Conservation (phyloP, 2,888 invertebrate genomes). For the Phyto melanocephala region DNA sequence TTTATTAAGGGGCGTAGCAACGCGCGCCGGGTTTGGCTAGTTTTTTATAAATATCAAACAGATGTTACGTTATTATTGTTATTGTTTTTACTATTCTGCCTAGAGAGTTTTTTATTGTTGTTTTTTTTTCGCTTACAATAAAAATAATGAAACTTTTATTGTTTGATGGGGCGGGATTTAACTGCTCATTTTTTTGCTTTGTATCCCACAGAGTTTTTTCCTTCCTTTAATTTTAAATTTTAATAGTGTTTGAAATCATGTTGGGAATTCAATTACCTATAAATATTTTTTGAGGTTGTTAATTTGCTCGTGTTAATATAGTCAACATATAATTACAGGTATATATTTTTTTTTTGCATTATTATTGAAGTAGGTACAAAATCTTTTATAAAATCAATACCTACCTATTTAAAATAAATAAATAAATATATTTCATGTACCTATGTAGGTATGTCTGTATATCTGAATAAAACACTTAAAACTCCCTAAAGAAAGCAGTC, state of each 20-base stretch:
- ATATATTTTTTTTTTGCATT: neutral
- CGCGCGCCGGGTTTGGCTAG: too few relatives aligned
- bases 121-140: slow-evolving; percentile 7
- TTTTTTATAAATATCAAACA: neutral
- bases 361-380: neutral
- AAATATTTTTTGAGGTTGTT: neutral
- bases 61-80: slow-evolving; percentile 1
- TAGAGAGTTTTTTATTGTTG: neutral
- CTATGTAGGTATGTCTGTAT: too few relatives aligned
- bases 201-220: neutral
- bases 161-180: slow-evolving; percentile 65
- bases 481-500: too few relatives aligned
- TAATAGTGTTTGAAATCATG: slow-evolving; percentile 9
- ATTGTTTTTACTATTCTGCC: neutral
- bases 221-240: neutral
- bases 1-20: too few relatives aligned
- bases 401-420: too few relatives aligned
- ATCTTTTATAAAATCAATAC: neutral
- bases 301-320: slow-evolving; percentile 1
- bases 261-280: neutral
- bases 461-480: too few relatives aligned
- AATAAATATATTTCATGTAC: too few relatives aligned
- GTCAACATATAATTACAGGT: slow-evolving; percentile 11
- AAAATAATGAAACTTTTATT: neutral
- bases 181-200: slow-evolving; percentile 25